Percentiles rank a stretch among this genome's conserved stretches.
Conservation (phyloP, 2,888 invertebrate species). For the Mimumesa dahlbomi region DNA sequence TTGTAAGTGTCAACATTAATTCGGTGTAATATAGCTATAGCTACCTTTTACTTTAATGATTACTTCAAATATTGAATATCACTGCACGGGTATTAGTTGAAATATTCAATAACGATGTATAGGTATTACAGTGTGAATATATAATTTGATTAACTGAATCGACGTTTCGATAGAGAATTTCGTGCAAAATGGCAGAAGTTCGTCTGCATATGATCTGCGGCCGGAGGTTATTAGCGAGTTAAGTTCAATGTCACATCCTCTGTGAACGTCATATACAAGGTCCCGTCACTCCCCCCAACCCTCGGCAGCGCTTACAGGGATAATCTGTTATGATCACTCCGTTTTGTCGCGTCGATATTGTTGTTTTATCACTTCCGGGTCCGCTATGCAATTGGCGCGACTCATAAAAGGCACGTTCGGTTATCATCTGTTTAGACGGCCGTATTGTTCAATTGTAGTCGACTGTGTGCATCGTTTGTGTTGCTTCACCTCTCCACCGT, state of each 20-base stretch:
- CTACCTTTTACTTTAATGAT: too few relatives aligned
- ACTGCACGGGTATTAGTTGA: too few relatives aligned
- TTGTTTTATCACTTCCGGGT: conserved; percentile 42
- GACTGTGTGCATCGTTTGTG: background rate
- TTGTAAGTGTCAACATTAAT: too few relatives aligned
- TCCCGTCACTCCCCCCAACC: conserved; percentile 79
- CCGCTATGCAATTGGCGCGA: background rate
- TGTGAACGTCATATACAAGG: conserved; percentile 62
- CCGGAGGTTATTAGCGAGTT: conserved; percentile 75
- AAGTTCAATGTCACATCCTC: conserved; percentile 78
- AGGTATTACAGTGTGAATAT: too few relatives aligned
- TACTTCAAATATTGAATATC: too few relatives aligned
- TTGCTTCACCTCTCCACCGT: too few relatives aligned
- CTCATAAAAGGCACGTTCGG: background rate
- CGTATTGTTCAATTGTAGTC: background rate
- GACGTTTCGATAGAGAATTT: background rate
- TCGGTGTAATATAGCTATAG: too few relatives aligned
- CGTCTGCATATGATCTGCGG: conserved; percentile 55
- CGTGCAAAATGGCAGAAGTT: conserved; percentile 20
- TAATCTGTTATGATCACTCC: conserved; percentile 52
- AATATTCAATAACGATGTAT: too few relatives aligned
- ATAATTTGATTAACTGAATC: too few relatives aligned
- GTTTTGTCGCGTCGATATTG: conserved; percentile 39
- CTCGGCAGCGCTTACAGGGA: conserved; percentile 42
- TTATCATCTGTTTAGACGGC: background rate